phyloP scores from a whole-genome alignment of 2,888 invertebrate species.

The Exocentrus adspersus region DNA sequence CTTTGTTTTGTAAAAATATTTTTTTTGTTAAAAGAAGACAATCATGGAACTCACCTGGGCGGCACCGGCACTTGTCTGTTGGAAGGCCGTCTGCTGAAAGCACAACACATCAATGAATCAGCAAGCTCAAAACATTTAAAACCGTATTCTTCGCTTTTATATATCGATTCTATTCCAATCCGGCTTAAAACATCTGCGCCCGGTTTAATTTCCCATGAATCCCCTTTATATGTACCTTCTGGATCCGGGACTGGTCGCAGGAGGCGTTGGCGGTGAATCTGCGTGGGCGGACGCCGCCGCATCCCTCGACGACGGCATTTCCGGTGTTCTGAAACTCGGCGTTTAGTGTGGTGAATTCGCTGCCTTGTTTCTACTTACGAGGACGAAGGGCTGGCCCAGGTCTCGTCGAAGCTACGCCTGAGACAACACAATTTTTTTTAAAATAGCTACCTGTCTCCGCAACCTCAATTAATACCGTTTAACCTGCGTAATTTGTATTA shows the following conservation, averaged over 20 bases:
- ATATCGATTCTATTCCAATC: background rate
- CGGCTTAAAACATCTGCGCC: background rate
- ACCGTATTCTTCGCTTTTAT: no score
- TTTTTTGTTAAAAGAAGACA: constrained; percentile 9
- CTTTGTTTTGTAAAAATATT: no score
- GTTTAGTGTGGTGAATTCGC: background rate
- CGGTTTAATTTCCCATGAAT: background rate
- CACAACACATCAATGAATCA: constrained; percentile 23
- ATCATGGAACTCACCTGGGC: constrained; percentile 41
- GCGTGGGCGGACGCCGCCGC: constrained; percentile 23
- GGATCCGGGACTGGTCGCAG: constrained; percentile 36
- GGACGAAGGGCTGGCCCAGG: constrained; percentile 52
- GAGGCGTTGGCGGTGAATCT: constrained; percentile 22
- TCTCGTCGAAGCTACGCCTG: constrained; percentile 49
- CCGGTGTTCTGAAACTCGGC: constrained; percentile 38
- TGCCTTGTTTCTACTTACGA: constrained; percentile 44
- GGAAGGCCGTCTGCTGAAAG: constrained; percentile 43
- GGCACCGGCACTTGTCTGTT: constrained; percentile 43
- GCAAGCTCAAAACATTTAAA: background rate
- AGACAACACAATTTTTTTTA: constrained; percentile 45
- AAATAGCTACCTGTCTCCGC: no score
- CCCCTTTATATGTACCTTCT: constrained; percentile 27
- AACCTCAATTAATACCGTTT: background rate
- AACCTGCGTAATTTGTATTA: constrained; percentile 10
- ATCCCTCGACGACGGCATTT: constrained; percentile 27